Percentiles rank a stretch among this genome's conserved stretches.
These are phyloP conservation scores for Nestor notabilis DNA, from an alignment of 2,113 vertebrate genomes.

Conservation along the genomic window DNA sequence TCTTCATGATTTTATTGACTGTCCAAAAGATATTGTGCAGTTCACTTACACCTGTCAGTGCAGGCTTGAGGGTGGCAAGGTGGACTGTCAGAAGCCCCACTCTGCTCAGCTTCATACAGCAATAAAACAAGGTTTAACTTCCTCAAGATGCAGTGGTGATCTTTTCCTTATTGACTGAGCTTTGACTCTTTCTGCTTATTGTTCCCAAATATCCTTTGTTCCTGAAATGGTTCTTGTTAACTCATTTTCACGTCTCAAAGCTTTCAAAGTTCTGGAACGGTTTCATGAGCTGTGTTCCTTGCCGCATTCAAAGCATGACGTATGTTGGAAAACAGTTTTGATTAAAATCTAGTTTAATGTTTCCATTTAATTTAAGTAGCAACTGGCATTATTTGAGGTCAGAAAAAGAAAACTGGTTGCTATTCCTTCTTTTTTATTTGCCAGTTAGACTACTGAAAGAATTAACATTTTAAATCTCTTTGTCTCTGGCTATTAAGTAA, in stretches of 20 bases:
- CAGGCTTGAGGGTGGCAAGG: background rate
- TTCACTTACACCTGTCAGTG: background rate
- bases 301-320: background rate
- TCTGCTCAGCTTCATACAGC: background rate
- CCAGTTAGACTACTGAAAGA: background rate
- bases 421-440: background rate
- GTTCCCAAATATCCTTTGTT: background rate
- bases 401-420: background rate
- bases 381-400: constrained; percentile 10
- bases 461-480: background rate
- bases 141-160: background rate
- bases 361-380: constrained; percentile 1
- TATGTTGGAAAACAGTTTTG: background rate
- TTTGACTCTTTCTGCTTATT: background rate
- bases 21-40: background rate
- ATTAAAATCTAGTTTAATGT: constrained; percentile 29
- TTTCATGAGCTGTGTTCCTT: background rate
- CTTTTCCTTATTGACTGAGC: background rate
- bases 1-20: background rate
- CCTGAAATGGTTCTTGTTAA: background rate
- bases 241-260: background rate
- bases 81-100: background rate
- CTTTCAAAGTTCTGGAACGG: background rate
- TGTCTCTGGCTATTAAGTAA: background rate
- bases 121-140: background rate